These are phyloP conservation scores for Suillia variegata DNA, from an alignment of 2,888 invertebrate genomes.

Conservation along the genomic window DNA sequence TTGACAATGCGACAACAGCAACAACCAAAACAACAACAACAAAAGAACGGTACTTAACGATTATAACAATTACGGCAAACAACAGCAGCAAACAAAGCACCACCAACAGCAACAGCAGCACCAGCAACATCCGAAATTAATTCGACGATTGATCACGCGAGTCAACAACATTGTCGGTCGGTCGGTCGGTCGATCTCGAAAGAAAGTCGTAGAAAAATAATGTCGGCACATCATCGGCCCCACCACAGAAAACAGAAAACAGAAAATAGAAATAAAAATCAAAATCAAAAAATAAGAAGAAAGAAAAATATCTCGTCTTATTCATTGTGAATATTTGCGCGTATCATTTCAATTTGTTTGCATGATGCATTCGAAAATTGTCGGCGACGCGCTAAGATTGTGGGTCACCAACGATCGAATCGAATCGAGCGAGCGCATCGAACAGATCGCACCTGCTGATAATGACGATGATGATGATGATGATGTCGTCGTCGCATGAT, in stretches of 20 bases:
- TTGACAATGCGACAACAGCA: not conserved
- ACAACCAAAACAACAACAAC: not conserved
- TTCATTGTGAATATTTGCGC: slow-evolving; percentile 1
- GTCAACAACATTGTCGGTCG: not conserved
- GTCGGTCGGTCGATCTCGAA: not conserved
- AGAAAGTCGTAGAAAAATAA: not conserved
- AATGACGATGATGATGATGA: too few species aligned
- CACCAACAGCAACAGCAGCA: not conserved
- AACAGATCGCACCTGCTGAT: too few species aligned
- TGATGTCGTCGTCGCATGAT: too few species aligned
- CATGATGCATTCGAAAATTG: not conserved
- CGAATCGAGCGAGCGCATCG: too few species aligned
- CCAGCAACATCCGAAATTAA: not conserved
- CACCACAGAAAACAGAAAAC: too few species aligned
- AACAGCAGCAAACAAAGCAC: not conserved
- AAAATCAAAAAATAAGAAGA: too few species aligned
- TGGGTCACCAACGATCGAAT: not conserved
- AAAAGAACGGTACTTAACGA: not conserved
- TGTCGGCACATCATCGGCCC: too few species aligned
- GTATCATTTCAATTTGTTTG: not conserved
- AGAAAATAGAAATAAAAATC: too few species aligned
- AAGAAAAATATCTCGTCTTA: too few species aligned
- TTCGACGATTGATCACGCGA: not conserved
- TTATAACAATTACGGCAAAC: not conserved
- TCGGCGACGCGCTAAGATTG: not conserved